phyloP scores from a whole-genome alignment of 2,797 vertebrate genomes.

The Stomatorhinus walkeri region DNA sequence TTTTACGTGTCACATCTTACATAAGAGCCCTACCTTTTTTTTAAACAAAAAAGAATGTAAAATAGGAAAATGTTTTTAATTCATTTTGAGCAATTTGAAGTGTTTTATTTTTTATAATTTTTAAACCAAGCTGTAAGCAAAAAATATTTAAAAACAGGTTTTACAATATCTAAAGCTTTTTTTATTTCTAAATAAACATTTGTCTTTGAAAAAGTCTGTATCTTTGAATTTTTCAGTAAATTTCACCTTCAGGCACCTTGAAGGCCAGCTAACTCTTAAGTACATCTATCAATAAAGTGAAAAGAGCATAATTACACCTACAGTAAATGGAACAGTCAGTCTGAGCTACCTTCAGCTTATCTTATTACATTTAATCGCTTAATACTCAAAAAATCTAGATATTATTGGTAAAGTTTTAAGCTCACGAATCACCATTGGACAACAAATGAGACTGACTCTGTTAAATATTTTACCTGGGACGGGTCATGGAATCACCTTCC shows the following conservation, averaged over 20 bases:
- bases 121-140: slow-evolving; percentile 54
- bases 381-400: neutral
- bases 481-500: neutral
- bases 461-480: neutral
- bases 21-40: slow-evolving; percentile 45
- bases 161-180: slow-evolving; percentile 55
- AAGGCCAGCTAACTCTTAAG: neutral
- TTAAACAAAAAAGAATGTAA: slow-evolving; percentile 32
- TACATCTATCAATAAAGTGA: neutral
- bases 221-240: slow-evolving; percentile 22
- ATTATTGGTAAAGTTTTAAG: neutral
- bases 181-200: slow-evolving; percentile 66
- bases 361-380: neutral
- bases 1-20: slow-evolving; percentile 31
- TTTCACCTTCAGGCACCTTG: neutral
- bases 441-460: neutral
- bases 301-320: neutral
- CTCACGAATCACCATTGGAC: neutral
- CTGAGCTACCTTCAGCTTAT: neutral
- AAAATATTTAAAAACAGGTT: slow-evolving; percentile 54
- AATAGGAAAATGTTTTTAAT: slow-evolving; percentile 34
- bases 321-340: neutral
- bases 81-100: slow-evolving; percentile 50
- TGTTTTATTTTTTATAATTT: slow-evolving; percentile 55
- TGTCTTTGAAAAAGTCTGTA: slow-evolving; percentile 52